phyloP scores from a whole-genome alignment of 2,113 vertebrate genomes.

The Brachirus orientalis region DNA sequence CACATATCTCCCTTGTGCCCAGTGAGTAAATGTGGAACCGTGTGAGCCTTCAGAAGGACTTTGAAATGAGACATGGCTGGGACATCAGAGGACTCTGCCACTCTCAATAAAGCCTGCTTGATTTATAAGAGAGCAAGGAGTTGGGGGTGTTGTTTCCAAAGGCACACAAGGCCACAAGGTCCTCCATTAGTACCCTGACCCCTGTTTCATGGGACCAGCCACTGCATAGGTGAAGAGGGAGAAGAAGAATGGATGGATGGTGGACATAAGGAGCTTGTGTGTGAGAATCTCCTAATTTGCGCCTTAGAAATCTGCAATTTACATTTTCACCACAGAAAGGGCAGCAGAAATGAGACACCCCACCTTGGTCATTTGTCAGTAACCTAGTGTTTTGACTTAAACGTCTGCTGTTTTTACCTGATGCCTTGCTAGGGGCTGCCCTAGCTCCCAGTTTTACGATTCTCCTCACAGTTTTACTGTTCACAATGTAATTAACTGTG shows the following conservation, averaged over 20 bases:
- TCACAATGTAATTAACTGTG: slow-evolving; percentile 78
- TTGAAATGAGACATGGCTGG: slow-evolving; percentile 80
- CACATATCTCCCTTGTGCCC: slow-evolving; percentile 57
- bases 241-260: slow-evolving; percentile 62
- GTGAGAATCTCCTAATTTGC: slow-evolving; percentile 21
- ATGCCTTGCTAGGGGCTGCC: slow-evolving; percentile 36
- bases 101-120: slow-evolving; percentile 75
- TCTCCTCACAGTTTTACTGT: slow-evolving; percentile 76
- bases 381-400: slow-evolving; percentile 51
- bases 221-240: slow-evolving; percentile 59
- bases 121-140: slow-evolving; percentile 81
- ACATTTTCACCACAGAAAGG: slow-evolving; percentile 66
- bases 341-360: slow-evolving; percentile 66
- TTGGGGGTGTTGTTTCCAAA: slow-evolving; percentile 75
- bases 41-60: slow-evolving; percentile 73
- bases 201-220: slow-evolving; percentile 72
- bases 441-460: slow-evolving; percentile 63
- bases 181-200: slow-evolving; percentile 85
- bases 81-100: slow-evolving; percentile 77
- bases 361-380: slow-evolving; percentile 67
- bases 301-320: slow-evolving; percentile 73
- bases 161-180: slow-evolving; percentile 81
- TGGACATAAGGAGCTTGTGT: slow-evolving; percentile 40
- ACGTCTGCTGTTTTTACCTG: slow-evolving; percentile 45
- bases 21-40: slow-evolving; percentile 74